These are phyloP conservation scores for Unio pictorum DNA, from an alignment of 2,888 invertebrate genomes.

Conservation along the genomic window DNA sequence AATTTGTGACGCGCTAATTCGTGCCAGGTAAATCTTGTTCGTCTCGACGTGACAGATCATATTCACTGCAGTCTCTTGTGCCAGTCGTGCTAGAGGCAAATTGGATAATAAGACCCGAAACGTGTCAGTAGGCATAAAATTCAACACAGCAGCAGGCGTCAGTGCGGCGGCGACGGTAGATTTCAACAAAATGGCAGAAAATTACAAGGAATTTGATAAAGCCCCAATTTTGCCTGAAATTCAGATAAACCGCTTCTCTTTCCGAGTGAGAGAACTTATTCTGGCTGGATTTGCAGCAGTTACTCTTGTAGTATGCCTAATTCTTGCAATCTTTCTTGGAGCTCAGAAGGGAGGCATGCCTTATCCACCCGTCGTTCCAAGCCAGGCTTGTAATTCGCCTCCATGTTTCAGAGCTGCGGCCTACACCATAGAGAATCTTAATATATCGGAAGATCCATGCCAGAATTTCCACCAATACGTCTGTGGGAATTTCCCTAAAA, in stretches of 20 bases:
- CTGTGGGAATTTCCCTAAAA: slow-evolving; percentile 74
- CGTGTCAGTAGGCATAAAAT: slow-evolving; percentile 19
- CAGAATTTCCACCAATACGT: slow-evolving; percentile 69
- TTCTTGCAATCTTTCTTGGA: slow-evolving; percentile 48
- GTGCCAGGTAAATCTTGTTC: not conserved
- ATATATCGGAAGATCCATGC: slow-evolving; percentile 72
- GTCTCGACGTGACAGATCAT: slow-evolving; percentile 15
- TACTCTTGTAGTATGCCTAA: slow-evolving; percentile 43
- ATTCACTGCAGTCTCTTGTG: slow-evolving; percentile 12
- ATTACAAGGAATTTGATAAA: slow-evolving; percentile 51
- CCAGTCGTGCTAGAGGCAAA: slow-evolving; percentile 8
- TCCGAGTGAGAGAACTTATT: slow-evolving; percentile 52
- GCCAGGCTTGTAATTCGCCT: slow-evolving; percentile 22
- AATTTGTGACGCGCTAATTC: too few species aligned
- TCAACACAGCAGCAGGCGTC: slow-evolving; percentile 1
- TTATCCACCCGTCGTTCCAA: slow-evolving; percentile 3
- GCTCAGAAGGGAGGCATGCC: slow-evolving; percentile 13
- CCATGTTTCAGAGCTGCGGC: slow-evolving; percentile 54
- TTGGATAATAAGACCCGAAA: slow-evolving; percentile 10
- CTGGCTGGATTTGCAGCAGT: slow-evolving; percentile 35
- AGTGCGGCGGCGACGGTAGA: not conserved
- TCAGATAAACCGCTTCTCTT: slow-evolving; percentile 31
- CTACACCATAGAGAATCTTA: slow-evolving; percentile 47
- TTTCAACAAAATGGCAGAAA: slow-evolving; percentile 44
- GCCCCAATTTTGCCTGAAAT: slow-evolving; percentile 45